Base-by-base conservation (phyloP, 2,888 invertebrate species). In the Trypoxylon attenuatum region DNA sequence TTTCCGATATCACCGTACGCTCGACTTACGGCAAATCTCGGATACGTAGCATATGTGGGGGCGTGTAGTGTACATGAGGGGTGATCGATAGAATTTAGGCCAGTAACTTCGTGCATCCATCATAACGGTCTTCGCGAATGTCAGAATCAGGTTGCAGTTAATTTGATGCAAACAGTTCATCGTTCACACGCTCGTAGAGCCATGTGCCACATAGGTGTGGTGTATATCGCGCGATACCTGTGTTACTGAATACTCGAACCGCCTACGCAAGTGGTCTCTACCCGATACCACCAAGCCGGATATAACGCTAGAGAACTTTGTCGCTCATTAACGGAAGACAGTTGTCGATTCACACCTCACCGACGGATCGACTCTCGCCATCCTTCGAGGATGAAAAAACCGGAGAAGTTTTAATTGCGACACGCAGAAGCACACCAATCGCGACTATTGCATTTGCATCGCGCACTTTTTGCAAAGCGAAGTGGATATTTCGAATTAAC, bases 341-440 rank as follows among this genome's bases (percentile, higher is more conserved):
- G n/a, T n/a, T 16, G 41, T 41, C 10, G 19, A 2, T 16, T 43
- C 10, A 4, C 10, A 21, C 6, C 8, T 5, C 5, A 22, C 2
- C 43, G 4, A 13, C 8, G 18, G 2, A 3, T 10, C 43, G 10
- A 43, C 10, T n/a, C n/a, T 43, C 22, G n/a, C 5, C n/a, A n/a
- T 10, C 1, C 5, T 38, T 38, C 19, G 18, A 41, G 18, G 8
- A 10, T 41, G 5, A 19, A 50, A 59, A 39, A 27, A 18, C 49
- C 25, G 42, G 43, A 25, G 27, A 58, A 45, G 21, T 59, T 49
- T 59, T 64, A 64, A 64, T 64, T 64, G 59, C 33, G 43, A n/a
- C 16, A 29, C 50, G 19, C 19, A 38, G 43, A 13, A 43, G 21
- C 18, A 13, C 33, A 33, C 27, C 49, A 6, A 63, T 63, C n/a